Base-by-base conservation (phyloP, 2,113 vertebrate genomes). In the Urocitellus parryii region DNA sequence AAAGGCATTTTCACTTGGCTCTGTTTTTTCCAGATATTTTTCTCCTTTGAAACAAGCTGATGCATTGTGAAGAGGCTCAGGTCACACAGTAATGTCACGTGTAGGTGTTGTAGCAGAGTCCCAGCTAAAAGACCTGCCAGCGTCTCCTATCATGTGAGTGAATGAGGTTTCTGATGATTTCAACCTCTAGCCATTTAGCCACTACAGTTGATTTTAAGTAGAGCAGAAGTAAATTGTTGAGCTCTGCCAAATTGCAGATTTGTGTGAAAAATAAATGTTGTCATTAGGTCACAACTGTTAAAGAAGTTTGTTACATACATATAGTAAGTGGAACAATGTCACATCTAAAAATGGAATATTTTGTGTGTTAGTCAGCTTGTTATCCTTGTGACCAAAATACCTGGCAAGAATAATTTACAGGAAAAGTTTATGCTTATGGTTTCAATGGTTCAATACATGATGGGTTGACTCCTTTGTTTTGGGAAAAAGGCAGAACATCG, bases 241-340 rank as follows among this genome's bases (percentile, higher is more conserved):
- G 32, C 18, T 76, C 32, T 78, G 42, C 37, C 14, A 61, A 92
- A 67, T 0, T 37, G n/a, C 68, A 82, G 9, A 80, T 78, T 72
- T 89, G 68, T 94, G 20, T 77, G 22, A 10, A 95, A 93, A 91
- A 90, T 76, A 76, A 63, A 45, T 56, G 25, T 11, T 48, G 29
- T 74, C 29, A 16, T 68, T 48, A 58, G 83, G 65, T 88, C 27
- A 78, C 45, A 73, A n/a, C n/a, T 68, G 76, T 74, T 70, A 39
- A 86, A 81, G 17, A 83, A 18, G 20, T 82, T 91, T 89, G 17
- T 67, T 90, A 90, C 5, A 20, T 4, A 90, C 17, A 1, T 8
- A 29, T 32, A 12, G 6, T 27, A 61, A 48, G 4, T 70, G 37
- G 32, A 79, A 63, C 11, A 78, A 27, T 18, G 27, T 29, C 37